Evolutionary conservation across 2,888 invertebrate genomes (phyloP).

Genomic region (Cataglyphis cursor): DNA sequence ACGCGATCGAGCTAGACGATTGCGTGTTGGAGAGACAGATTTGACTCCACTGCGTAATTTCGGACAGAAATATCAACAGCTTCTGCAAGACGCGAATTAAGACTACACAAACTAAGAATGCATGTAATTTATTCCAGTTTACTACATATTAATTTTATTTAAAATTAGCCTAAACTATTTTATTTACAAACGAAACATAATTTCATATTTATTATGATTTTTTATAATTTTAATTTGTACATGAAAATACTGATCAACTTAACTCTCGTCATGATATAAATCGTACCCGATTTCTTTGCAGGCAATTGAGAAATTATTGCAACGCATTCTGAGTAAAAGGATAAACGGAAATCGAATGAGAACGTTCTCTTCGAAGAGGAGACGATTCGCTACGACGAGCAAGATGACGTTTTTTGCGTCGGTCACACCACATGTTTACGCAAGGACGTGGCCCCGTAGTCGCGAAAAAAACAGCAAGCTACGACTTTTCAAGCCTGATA

Average conservation of each 20-base stretch:
- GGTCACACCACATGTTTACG: constrained; percentile 66
- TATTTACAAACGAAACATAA: neutral
- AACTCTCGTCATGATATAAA: neutral
- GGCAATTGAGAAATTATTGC: neutral
- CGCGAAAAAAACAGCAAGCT: constrained; percentile 40
- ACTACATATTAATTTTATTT: neutral
- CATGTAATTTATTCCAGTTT: neutral
- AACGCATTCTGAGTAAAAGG: neutral
- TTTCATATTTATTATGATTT: neutral
- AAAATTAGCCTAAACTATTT: neutral
- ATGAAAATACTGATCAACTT: neutral
- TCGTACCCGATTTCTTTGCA: neutral
- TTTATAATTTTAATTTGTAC: neutral
- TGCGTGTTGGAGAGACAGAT: constrained; percentile 24
- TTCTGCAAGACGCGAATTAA: constrained; percentile 1
- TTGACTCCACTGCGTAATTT: neutral
- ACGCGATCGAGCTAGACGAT: neutral
- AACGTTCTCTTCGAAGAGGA: constrained; percentile 1
- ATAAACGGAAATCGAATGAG: neutral
- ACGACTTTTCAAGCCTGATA: constrained; percentile 50
- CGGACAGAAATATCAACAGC: neutral
- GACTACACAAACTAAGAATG: neutral
- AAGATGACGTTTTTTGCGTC: constrained; percentile 67
- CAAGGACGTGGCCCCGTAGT: constrained; percentile 70
- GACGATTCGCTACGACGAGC: constrained; percentile 1